Evolutionary conservation across 1,140 invertebrate species (phyloP).

Genomic region (Pararge aegeria): DNA sequence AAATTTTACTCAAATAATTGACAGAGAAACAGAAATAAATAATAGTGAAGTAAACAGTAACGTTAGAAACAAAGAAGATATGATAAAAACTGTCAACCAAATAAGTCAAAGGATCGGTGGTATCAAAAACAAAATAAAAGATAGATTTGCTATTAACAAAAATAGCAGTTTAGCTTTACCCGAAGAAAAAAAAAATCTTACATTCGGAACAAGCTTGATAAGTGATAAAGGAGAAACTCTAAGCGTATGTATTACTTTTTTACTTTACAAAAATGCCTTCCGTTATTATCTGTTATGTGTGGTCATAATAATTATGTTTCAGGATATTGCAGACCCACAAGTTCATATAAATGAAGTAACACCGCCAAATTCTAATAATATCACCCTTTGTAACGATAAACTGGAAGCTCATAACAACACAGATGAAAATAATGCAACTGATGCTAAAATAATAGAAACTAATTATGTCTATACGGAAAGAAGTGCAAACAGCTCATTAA

Average conservation of each 20-base stretch:
- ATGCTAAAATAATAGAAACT: not conserved
- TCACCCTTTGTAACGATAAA: not conserved
- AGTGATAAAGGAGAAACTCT: not conserved
- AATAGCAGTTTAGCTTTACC: not conserved
- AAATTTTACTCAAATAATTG: not conserved
- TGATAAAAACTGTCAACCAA: not conserved
- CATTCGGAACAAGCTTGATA: not conserved
- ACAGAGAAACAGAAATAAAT: not conserved
- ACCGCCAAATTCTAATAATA: not conserved
- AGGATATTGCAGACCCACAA: not conserved
- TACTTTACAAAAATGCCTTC: too few relatives aligned
- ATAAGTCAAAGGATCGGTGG: not conserved
- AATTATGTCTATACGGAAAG: not conserved
- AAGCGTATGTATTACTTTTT: too few relatives aligned
- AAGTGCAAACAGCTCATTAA: not conserved
- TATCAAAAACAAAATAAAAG: not conserved
- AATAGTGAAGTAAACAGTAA: not conserved
- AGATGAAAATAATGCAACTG: not conserved
- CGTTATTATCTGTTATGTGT: not conserved
- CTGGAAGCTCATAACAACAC: not conserved
- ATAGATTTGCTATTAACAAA: not conserved
- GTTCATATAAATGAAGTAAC: not conserved
- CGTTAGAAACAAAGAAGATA: not conserved
- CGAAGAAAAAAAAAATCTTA: not conserved
- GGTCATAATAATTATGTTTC: not conserved